Evolutionary conservation across 2,113 vertebrate genomes (phyloP).

Genomic region (Irena cyanogastra): DNA sequence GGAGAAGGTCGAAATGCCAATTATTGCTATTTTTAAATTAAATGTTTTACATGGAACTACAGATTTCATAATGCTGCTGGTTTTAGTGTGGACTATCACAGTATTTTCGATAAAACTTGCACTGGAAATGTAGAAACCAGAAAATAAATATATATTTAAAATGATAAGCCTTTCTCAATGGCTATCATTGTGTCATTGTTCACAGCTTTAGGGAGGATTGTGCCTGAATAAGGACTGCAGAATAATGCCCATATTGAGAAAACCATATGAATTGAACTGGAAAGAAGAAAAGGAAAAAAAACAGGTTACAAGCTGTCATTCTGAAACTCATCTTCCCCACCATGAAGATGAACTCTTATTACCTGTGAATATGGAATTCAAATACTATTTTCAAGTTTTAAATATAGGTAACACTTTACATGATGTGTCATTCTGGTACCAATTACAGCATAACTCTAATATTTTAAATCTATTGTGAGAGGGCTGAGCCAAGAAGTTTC

Average conservation of each 20-base stretch:
- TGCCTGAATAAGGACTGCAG: neutral
- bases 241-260: neutral
- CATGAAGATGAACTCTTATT: constrained; percentile 63
- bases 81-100: neutral
- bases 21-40: neutral
- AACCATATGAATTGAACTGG: neutral
- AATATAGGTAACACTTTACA: constrained; percentile 69
- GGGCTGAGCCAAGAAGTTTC: neutral
- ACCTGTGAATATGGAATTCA: constrained; percentile 70
- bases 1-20: neutral
- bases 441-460: constrained; percentile 51
- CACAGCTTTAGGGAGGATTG: neutral
- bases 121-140: neutral
- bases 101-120: neutral
- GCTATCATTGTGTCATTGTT: neutral
- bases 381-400: constrained; percentile 73
- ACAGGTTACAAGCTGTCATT: constrained; percentile 55
- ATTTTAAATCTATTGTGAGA: constrained; percentile 23
- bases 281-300: neutral
- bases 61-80: neutral
- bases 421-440: constrained; percentile 64
- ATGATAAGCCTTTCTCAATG: neutral
- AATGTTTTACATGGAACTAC: neutral
- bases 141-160: neutral
- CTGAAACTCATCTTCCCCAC: constrained; percentile 66